Conservation (phyloP, 2,113 vertebrate genomes). For the Cryptomyrus ogoouensis region DNA sequence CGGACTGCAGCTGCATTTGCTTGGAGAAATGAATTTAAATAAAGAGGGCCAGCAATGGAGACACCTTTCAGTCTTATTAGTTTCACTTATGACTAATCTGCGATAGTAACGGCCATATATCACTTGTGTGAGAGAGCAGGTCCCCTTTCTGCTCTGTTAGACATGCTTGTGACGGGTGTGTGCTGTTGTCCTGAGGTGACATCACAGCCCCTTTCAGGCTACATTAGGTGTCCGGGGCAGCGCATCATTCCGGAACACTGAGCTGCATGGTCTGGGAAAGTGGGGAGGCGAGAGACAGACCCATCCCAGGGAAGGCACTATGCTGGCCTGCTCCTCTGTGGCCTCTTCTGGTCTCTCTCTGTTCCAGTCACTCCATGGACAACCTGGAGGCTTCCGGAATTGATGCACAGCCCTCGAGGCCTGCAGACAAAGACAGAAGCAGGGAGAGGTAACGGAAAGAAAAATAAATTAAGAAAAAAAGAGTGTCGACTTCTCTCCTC, state of each 20-base stretch:
- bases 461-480: not conserved
- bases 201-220: not conserved
- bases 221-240: not conserved
- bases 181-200: slow-evolving; percentile 1
- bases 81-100: not conserved
- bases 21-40: not conserved
- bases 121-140: not conserved
- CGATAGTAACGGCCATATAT: not conserved
- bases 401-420: not conserved
- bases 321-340: not conserved
- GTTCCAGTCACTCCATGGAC: not conserved
- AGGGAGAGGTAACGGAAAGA: not conserved
- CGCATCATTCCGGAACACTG: not conserved
- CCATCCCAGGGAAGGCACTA: not conserved
- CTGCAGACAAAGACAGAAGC: not conserved
- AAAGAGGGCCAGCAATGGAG: not conserved
- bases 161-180: not conserved
- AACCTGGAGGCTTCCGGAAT: not conserved
- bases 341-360: not conserved
- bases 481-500: not conserved
- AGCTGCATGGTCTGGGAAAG: not conserved
- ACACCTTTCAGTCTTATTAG: not conserved
- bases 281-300: not conserved
- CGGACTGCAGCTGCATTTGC: not conserved
- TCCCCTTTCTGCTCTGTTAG: not conserved